Evolutionary conservation across 2,797 vertebrate species (phyloP), one percentile per base, ranked within the genome.

Genomic region (Menidia menidia): DNA sequence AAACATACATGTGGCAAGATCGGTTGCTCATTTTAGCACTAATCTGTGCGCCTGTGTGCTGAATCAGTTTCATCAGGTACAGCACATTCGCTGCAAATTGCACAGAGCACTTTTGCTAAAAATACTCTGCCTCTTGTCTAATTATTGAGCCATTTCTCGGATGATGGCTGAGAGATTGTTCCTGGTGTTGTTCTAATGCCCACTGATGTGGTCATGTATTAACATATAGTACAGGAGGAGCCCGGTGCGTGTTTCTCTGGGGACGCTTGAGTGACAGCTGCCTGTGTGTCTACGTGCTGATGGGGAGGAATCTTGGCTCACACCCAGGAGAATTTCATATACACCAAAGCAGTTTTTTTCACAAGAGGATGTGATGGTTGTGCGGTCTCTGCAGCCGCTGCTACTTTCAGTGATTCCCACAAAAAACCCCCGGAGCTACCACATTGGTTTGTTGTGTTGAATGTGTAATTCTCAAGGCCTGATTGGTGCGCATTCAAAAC

Each of bases 81-180:
- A 73, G 48, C 64, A 85, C 71, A 90, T 88, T 81, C 75, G 52
- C 71, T 71, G 71, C 57, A 72, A 73, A 72, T 58, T 63, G 78
- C 80, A 79, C 54, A 64, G 71, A 52, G 55, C 68, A 68, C 80
- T 72, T 52, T 48, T 47, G 67, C 82, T 91, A 80, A 88, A 88
- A 87, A 82, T 91, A 89, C 80, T 61, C 31, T 64, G 73, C 64
- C 57, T 71, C 82, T 42, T 67, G 82, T 82, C 83, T 88, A 84
- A 93, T 91, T 85, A 78, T 83, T 33, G 25, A 84, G 80, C 67
- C 43, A 69, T 81, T 88, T 86, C 58, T 78, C 63, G 65, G 77
- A 75, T 82, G 88, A 93, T 88, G 68, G 79, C 47, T 54, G 68
- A 59, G 80, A 82, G 79, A 88, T 87, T 71, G 82, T 82, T 77